These are phyloP conservation scores for Oncopeltus fasciatus DNA, from an alignment of 1,140 invertebrate genomes.

Conservation along the genomic window DNA sequence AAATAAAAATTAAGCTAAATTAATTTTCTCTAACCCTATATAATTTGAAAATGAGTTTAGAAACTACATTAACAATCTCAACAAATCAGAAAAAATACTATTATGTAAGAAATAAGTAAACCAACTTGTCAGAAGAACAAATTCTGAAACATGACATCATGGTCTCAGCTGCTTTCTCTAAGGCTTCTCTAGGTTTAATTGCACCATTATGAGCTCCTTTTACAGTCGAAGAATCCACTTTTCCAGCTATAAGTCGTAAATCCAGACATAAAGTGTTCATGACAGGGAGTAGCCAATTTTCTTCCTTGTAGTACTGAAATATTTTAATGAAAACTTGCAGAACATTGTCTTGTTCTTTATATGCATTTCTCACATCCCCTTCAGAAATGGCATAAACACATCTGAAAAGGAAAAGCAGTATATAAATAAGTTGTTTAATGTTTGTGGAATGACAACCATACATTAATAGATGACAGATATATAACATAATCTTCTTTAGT, in stretches of 20 bases:
- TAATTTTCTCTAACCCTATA: too few relatives aligned
- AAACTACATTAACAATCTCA: too few relatives aligned
- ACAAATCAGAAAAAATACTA: too few relatives aligned
- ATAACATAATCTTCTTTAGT: too few relatives aligned
- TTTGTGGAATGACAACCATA: too few relatives aligned
- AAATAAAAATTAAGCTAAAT: too few relatives aligned
- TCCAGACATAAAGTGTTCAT: slow-evolving; percentile 83
- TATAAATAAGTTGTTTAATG: too few relatives aligned
- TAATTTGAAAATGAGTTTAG: too few relatives aligned
- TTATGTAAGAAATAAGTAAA: slow-evolving; percentile 1
- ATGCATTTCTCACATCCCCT: slow-evolving; percentile 58
- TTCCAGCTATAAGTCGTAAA: slow-evolving; percentile 64
- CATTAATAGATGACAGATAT: too few relatives aligned
- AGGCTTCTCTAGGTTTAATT: slow-evolving; percentile 50
- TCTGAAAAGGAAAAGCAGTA: too few relatives aligned
- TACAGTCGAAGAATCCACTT: slow-evolving; percentile 47
- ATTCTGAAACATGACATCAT: slow-evolving; percentile 89
- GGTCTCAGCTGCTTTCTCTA: slow-evolving; percentile 88
- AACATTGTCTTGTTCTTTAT: slow-evolving; percentile 58
- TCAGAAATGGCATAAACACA: slow-evolving; percentile 45
- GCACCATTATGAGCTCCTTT: slow-evolving; percentile 23
- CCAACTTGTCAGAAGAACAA: slow-evolving; percentile 83
- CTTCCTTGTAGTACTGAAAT: slow-evolving; percentile 77
- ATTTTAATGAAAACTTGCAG: slow-evolving; percentile 69
- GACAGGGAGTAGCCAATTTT: slow-evolving; percentile 88